Base-by-base conservation (phyloP, 2,888 invertebrate species). In the Plagodis pulveraria region DNA sequence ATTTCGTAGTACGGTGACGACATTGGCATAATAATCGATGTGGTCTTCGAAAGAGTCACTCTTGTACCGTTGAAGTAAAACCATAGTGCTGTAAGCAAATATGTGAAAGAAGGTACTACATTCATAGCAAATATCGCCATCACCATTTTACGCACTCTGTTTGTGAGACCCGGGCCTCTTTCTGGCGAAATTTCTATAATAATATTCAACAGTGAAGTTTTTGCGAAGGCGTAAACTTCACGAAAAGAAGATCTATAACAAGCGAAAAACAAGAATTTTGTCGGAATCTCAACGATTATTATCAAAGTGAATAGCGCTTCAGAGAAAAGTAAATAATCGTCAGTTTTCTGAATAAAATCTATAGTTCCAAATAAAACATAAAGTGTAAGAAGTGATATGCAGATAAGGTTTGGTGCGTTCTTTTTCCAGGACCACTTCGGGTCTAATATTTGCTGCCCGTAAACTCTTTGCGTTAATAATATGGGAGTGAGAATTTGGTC, bases 301-400 rank as follows among this genome's bases (percentile, higher is more conserved):
- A 83, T 63, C 0, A 82, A 50, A 0, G 87, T 87, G 48, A 80
- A 86, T 40, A 71, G 72, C 0, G 80, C 87, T 73, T 90, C 87
- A 5, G 80, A 80, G 2, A 76, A 66, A 0, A 76, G 40, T 35
- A 77, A 71, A 0, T 72, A 22, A 34, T 86, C 82, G 0, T 86
- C 82, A 0, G 65, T 64, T 0, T 77, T 74, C 0, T 72, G 64
- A 32, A 68, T 67, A 0, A 81, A 68, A 32, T 81, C 72, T 5
- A 79, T 40, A 0, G 88, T 89, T 2, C 89, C 89, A 5, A 83
- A 54, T 44, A 78, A 62, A 0, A 85, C 80, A 53, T 90, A 89
- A 42, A 76, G 61, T 0, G 77, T 56, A 5, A 88, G 62, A n/a
- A 62, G 11, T 0, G 73, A 40, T 47, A 65, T 71, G 1, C 78